Base-by-base conservation (phyloP, 1,140 invertebrate genomes). In the Drosophila yakuba region DNA sequence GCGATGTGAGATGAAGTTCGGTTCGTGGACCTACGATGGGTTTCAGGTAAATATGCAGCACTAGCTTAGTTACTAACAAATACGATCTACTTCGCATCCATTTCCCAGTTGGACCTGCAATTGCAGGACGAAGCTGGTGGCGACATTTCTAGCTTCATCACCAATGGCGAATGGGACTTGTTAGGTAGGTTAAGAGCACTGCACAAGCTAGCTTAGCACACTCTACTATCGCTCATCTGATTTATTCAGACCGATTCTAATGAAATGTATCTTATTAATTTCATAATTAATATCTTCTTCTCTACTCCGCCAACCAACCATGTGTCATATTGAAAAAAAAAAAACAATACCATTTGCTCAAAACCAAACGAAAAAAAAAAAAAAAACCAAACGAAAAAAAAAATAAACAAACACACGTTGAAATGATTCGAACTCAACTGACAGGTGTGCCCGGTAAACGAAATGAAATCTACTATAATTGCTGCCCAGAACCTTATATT, bases 141-240 rank as follows among this genome's bases (percentile, higher is more conserved):
- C 69, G 98, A 99, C 93, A 96, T 98, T 74, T 97, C 96, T 92
- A 97, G 97, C 94, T 99, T 99, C 94, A 98, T 99, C 82, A 96
- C 97, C 63, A 99, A 99, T 93, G 98, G 98, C 88, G 98, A 99
- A 95, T 99, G 99, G 98, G 97, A 98, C 93, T 95, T 99, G 63
- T 96, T 99, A 94, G 98, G 98, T 99, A 94, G 95, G 95, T 93
- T 35, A 14, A 12, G 4, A 17, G 23, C 2, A 12, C 10, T 39
- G n/a, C 35, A n/a, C 28, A 6, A 1, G 28, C 28, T 1, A 28
- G 32, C 7, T 10, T 0, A 32, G 32, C 32, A 25, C 4, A n/a
- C 14, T 14, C 4, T 5, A 1, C 12, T 17, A 14, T 1, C 4
- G 14, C 3, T 1, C 15, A 25, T 15, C 6, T 11, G 39, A 15